A percentile compares a stretch with the other conserved stretches of the same genome.
These are phyloP conservation scores for Halyomorpha halys DNA, from an alignment of 1,140 invertebrate species.

Conservation along the genomic window DNA sequence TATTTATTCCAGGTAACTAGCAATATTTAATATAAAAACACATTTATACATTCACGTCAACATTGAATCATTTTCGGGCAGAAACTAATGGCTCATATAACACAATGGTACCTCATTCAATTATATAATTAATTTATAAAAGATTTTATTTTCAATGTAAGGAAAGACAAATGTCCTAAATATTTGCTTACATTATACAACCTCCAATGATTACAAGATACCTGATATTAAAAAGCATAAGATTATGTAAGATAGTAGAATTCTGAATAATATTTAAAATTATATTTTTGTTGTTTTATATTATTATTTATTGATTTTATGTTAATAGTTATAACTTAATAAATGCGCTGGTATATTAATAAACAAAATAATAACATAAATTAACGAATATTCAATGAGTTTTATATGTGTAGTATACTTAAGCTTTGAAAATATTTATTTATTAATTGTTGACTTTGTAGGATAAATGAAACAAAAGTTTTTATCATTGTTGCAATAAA, in stretches of 20 bases:
- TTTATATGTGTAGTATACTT: not conserved
- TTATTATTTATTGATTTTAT: conserved; percentile 13
- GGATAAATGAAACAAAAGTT: conserved; percentile 4
- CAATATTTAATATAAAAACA: no score
- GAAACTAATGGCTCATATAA: conserved; percentile 14
- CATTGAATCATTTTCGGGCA: not conserved
- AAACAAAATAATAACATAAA: not conserved
- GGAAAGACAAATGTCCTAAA: not conserved
- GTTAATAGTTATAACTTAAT: conserved; percentile 6
- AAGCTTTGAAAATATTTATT: conserved; percentile 12
- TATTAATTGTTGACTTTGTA: conserved; percentile 15
- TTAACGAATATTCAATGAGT: conserved; percentile 5
- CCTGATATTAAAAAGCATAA: conserved; percentile 7
- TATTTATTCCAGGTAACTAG: no score
- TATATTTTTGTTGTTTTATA: conserved; percentile 16
- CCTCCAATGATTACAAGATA: conserved; percentile 8
- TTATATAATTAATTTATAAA: conserved; percentile 3
- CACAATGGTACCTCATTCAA: conserved; percentile 12
- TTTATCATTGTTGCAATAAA: conserved; percentile 17
- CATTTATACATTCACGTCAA: no score
- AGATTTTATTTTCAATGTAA: not conserved
- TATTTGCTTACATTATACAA: conserved; percentile 3
- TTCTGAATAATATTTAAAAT: conserved; percentile 3
- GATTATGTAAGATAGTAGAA: conserved; percentile 11
- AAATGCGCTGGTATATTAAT: not conserved